Evolutionary conservation across 2,113 vertebrate species (phyloP), one percentile per base, ranked within the genome.

Genomic region (Vombatus ursinus): DNA sequence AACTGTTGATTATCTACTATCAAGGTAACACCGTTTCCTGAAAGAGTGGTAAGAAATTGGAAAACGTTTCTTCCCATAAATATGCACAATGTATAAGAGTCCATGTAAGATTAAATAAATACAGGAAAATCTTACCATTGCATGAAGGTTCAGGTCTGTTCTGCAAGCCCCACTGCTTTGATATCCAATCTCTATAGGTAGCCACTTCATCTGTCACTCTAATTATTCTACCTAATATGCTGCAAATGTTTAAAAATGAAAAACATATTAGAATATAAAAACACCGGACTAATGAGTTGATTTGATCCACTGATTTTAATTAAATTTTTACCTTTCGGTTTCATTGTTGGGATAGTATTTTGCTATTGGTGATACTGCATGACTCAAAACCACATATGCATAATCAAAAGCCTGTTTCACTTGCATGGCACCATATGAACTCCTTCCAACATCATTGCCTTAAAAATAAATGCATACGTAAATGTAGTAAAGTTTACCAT

Each of bases 341-440:
- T 99, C 99, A 0, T 99, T 99, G 98, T 99, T 99, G 95, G 99
- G 99, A 90, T 99, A 99, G 97, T 99, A 99, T 98, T 99, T 99
- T 98, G 99, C 99, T 95, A 99, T 99, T 26, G 99, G 99, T 2
- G 99, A 99, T 52, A 99, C 99, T 0, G 99, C 99, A 11, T 99
- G 99, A 98, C 99, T 99, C 98, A 99, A 98, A 84, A 99, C 99
- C 91, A 99, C 99, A 1, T 99, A 99, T 95, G 99, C 99, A 91
- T 99, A 99, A 98, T 99, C 99, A 97, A 99, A 99, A 23, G 99
- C 99, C 98, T 99, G 99, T 97, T 99, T 99, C 98, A 99, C 99
- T 98, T 99, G 99, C 99, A 99, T 99, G 98, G 99, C 99, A 96
- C 99, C 99, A n/a, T 99, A 99, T 0, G 99, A 99, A 98, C 99